These are phyloP conservation scores for Pseudonaja textilis DNA, from an alignment of 2,113 vertebrate species.

Conservation along the genomic window DNA sequence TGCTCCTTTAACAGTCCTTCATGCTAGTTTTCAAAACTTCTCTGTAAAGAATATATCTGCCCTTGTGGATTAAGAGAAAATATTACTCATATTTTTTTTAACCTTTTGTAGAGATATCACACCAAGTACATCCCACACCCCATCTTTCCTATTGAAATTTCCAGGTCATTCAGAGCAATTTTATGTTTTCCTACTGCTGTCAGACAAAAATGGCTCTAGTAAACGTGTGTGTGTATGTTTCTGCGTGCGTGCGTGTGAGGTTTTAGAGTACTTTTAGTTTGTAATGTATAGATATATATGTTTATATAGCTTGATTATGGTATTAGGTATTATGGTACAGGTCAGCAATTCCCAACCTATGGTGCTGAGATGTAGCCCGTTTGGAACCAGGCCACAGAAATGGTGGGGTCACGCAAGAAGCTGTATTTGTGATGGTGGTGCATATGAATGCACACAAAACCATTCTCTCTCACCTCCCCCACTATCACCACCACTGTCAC, in stretches of 20 bases:
- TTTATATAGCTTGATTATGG: background rate
- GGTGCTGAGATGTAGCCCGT: too few species aligned
- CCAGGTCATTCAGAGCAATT: background rate
- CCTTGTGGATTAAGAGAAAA: background rate
- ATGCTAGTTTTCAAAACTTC: background rate
- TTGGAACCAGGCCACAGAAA: too few species aligned
- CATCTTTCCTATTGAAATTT: background rate
- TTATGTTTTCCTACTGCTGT: background rate
- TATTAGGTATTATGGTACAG: background rate
- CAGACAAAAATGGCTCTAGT: background rate
- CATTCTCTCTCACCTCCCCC: too few species aligned
- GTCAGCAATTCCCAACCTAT: too few species aligned
- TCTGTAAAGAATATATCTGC: background rate
- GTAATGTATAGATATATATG: background rate
- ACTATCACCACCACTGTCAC: too few species aligned
- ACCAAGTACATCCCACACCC: background rate
- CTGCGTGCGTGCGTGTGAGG: too few species aligned
- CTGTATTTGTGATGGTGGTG: too few species aligned
- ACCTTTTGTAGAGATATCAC: background rate
- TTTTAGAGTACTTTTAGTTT: background rate
- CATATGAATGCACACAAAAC: too few species aligned
- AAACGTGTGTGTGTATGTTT: background rate
- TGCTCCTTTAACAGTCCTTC: background rate
- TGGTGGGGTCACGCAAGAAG: too few species aligned
- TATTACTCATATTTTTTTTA: background rate